Evolutionary conservation across 2,113 vertebrate genomes (phyloP).

Genomic region (Dissostichus mawsoni): DNA sequence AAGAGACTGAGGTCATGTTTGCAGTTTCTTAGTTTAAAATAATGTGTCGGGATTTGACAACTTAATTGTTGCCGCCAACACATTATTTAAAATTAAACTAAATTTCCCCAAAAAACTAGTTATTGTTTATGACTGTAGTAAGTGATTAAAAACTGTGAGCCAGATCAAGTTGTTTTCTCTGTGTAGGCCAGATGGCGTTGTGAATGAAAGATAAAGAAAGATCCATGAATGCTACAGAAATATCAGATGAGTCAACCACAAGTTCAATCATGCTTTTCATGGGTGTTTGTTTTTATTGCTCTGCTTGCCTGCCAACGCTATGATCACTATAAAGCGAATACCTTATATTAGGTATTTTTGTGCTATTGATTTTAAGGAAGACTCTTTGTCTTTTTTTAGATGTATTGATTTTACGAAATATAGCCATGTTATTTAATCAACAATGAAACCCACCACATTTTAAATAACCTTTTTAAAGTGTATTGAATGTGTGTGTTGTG

Average conservation of each 20-base stretch:
- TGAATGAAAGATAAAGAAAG: constrained; percentile 39
- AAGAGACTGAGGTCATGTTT: not conserved
- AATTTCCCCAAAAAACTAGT: constrained; percentile 9
- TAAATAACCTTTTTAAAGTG: not conserved
- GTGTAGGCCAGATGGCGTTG: constrained; percentile 39
- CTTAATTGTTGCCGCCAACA: not conserved
- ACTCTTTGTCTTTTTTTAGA: not conserved
- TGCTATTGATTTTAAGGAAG: constrained; percentile 10
- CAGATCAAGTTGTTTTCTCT: not conserved
- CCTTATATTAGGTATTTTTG: not conserved
- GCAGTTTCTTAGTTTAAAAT: not conserved
- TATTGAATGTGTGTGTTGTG: too few relatives aligned
- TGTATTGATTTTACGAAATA: not conserved
- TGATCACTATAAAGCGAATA: constrained; percentile 7
- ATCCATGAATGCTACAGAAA: constrained; percentile 38
- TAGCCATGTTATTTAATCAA: not conserved
- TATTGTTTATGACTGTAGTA: constrained; percentile 23
- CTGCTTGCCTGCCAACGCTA: constrained; percentile 13
- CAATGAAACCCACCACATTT: not conserved
- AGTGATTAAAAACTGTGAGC: constrained; percentile 42
- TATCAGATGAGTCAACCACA: constrained; percentile 39
- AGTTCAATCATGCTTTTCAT: constrained; percentile 26
- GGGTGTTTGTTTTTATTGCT: constrained; percentile 7
- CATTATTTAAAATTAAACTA: constrained; percentile 31
- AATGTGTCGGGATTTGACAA: not conserved